Evolutionary conservation across 2,888 invertebrate genomes (phyloP), one percentile per base, ranked within the genome.

Genomic region (Lepidonotus clava): DNA sequence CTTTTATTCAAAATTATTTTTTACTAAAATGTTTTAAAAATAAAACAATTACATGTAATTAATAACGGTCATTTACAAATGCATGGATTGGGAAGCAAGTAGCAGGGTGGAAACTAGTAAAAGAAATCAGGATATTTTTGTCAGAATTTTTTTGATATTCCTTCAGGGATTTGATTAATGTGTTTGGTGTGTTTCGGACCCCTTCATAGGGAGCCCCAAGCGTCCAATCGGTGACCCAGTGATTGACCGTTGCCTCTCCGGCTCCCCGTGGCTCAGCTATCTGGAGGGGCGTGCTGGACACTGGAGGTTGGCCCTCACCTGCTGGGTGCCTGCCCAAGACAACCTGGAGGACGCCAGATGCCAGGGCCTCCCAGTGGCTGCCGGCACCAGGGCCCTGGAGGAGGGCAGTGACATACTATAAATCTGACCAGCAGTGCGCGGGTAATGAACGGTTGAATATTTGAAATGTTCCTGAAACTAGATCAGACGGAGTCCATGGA

Each of bases 221-320:
- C 18, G n/a, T 4, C 14, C 56, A 56, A 56, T 56, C 56, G n/a
- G 14, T 56, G 56, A 56, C 56, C 56, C 56, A 21, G 56, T 56
- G 56, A 56, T 56, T 56, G 56, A 56, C 56, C 56, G 56, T 56
- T 56, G 56, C 61, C 11, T 1, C 28, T n/a, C 24, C 28, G 61
- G 28, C 24, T 24, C 24, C 61, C 61, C 24, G 61, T 11, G 18
- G 61, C n/a, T 61, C 61, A 0, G 61, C 61, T 61, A 61, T 61
- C 61, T 61, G 61, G 61, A 61, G 61, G 61, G 61, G 61, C 28
- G 61, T 61, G 61, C 61, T 32, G 61, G 61, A 61, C 61, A 61
- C 61, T 8, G 24, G 28, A 24, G 61, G 61, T 24, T 24, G 61
- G 11, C 61, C 2, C 28, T n/a, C 61, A 4, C 61, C 61, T 28